Evolutionary conservation across 1,140 invertebrate species (phyloP).

Genomic region (Formica selysi): DNA sequence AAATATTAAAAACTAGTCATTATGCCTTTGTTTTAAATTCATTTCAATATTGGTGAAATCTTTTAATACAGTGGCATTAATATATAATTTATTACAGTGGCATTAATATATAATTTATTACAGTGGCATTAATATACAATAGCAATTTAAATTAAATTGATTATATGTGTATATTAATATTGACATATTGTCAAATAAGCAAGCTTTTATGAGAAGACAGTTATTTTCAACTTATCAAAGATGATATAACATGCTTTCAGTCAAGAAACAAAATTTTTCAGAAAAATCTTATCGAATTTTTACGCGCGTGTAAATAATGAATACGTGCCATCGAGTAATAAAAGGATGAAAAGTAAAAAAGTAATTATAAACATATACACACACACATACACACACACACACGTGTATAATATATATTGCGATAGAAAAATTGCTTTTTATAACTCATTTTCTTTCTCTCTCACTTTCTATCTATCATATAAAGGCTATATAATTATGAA

Average conservation of each 20-base stretch:
- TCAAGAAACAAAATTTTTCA: constrained; percentile 19
- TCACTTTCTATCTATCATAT: too few relatives aligned
- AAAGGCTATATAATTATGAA: background rate
- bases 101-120: background rate
- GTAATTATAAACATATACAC: background rate
- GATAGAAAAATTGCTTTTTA: constrained; percentile 7
- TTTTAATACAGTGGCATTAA: background rate
- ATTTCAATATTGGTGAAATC: background rate
- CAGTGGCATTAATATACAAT: background rate
- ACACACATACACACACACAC: too few relatives aligned
- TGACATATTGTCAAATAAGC: background rate
- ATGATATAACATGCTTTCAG: constrained; percentile 1
- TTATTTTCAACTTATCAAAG: constrained; percentile 16
- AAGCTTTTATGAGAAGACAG: background rate
- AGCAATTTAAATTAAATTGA: background rate
- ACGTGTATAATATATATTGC: background rate
- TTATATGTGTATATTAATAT: background rate
- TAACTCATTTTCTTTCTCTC: background rate
- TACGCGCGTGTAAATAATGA: background rate
- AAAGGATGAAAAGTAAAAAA: background rate
- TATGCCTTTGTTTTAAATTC: background rate
- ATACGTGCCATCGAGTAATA: background rate
- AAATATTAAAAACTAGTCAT: constrained; percentile 6
- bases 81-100: background rate
- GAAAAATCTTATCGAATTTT: constrained; percentile 31